Evolutionary conservation across 1,140 invertebrate species (phyloP).

Genomic region (Penaeus indicus): DNA sequence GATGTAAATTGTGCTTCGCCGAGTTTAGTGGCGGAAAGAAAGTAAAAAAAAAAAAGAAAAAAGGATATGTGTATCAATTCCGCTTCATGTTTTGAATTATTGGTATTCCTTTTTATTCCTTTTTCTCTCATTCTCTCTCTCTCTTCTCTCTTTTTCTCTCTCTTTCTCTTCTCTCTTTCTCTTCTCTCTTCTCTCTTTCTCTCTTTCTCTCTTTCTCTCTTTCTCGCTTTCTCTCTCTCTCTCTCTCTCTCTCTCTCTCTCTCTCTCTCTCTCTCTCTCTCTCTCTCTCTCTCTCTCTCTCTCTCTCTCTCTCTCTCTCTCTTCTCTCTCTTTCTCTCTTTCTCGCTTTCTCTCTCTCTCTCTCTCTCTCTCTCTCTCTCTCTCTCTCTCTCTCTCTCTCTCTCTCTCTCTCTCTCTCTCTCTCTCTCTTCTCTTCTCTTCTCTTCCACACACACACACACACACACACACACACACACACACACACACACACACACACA

Average conservation of each 20-base stretch:
- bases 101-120: neutral
- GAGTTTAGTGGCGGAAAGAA: no score
- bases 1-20: no score
- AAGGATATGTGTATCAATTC: no score
- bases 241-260: neutral
- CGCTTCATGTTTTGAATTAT: no score
- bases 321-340: neutral
- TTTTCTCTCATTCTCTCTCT: no score
- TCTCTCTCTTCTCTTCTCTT: neutral
- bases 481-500: neutral
- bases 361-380: constrained; percentile 12
- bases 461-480: neutral
- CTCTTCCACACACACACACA: neutral
- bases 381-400: neutral
- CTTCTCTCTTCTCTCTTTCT: neutral
- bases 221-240: no score
- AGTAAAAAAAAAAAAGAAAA: no score
- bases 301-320: neutral
- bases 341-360: neutral
- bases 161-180: neutral
- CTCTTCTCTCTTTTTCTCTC: neutral
- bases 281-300: constrained; percentile 8
- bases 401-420: neutral
- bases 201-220: neutral
- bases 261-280: neutral